Evolutionary conservation across 2,888 invertebrate species (phyloP).

Genomic region (Ectropis crepuscularia): DNA sequence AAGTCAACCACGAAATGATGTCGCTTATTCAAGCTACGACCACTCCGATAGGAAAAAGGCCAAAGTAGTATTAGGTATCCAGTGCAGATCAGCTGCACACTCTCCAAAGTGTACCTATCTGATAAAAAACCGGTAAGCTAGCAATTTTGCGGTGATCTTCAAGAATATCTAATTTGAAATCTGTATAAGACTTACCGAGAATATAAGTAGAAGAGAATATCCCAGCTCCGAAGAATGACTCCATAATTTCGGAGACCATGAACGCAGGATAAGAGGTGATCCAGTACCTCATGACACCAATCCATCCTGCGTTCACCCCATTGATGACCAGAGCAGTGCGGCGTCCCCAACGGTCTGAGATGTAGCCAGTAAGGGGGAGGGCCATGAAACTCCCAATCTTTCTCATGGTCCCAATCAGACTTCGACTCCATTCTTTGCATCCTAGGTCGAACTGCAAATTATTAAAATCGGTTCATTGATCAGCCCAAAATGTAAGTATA

Average conservation of each 20-base stretch:
- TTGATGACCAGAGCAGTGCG: slow-evolving; percentile 83
- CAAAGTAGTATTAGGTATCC: too few species aligned
- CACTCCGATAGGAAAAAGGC: too few species aligned
- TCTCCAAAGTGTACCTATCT: too few species aligned
- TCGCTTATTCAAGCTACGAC: too few species aligned
- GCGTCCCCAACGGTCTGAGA: slow-evolving; percentile 90
- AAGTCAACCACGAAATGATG: too few species aligned
- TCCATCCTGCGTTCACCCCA: slow-evolving; percentile 83
- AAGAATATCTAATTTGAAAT: too few species aligned
- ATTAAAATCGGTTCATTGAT: not conserved
- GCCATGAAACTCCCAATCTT: slow-evolving; percentile 88
- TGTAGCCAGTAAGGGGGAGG: slow-evolving; percentile 86
- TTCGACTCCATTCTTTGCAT: slow-evolving; percentile 88
- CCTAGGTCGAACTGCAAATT: slow-evolving; percentile 82
- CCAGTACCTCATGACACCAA: slow-evolving; percentile 85
- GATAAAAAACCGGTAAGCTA: too few species aligned
- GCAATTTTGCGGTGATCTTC: too few species aligned
- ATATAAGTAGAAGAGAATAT: slow-evolving; percentile 89
- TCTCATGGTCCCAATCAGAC: slow-evolving; percentile 88
- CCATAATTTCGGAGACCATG: slow-evolving; percentile 87
- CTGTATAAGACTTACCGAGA: slow-evolving; percentile 82
- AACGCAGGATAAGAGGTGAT: slow-evolving; percentile 87
- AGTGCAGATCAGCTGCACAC: too few species aligned
- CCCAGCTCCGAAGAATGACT: slow-evolving; percentile 87
- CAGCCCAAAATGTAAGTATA: too few species aligned